Base-by-base conservation (phyloP, 1,140 invertebrate genomes). In the Lepidurus packardi region DNA sequence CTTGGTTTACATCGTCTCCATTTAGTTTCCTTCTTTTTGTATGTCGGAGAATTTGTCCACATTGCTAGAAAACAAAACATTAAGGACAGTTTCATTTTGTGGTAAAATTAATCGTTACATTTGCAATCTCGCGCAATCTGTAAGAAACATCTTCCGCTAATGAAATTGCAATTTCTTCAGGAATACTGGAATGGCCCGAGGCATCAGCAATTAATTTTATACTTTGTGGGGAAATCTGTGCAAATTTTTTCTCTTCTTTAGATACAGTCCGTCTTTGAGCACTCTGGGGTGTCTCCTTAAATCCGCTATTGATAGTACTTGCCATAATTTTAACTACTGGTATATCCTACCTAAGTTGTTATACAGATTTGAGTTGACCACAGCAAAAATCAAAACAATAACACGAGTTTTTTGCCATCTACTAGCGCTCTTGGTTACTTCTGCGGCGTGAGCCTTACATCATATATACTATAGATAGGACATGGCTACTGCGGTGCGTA, bases 141-240 rank as follows among this genome's bases (percentile, higher is more conserved):
- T 80, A 80, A 2, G 79, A 80, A 24, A 53, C 77, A 75, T 80
- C 79, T 75, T 80, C 79, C 13, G 79, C 73, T 16, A 80, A 74
- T 3, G 77, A 65, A 53, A 53, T 43, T 41, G 77, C 47, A 75
- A 80, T 73, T 45, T 47, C 75, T 76, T 7, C 24, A 45, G 42
- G 73, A 43, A 80, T 41, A 44, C 65, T 78, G 13, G 65, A 42
- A 11, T 79, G 75, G 13, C 79, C 79, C 34, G 78, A 34, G 24
- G 77, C 42, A 43, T 80, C 79, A 13, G 76, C 79, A 34, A 80
- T 65, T 16, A 80, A 47, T 41, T 42, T 34, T 9, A 80, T 74
- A 43, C 77, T 74, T 21, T 80, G 77, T 7, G 78, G 77, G 1
- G 79, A 75, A 9, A 80, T 75, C 74, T 80, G 79, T 16, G 79